phyloP scores from a whole-genome alignment of 2,888 invertebrate genomes.

The Hypsopygia costalis region DNA sequence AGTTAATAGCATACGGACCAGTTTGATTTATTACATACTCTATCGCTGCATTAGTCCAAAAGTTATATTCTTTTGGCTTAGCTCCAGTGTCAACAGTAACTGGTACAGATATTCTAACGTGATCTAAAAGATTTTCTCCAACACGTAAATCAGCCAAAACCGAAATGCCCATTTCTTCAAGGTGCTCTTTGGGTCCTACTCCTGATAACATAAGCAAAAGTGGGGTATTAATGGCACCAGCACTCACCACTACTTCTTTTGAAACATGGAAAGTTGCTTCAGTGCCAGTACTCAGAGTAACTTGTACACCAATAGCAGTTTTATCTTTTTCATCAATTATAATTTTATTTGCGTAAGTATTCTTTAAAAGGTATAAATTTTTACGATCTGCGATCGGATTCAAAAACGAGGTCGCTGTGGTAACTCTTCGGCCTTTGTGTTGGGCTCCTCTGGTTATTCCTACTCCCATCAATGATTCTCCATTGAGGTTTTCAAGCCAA shows the following conservation, averaged over 20 bases:
- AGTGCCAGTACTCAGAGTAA: constrained; percentile 39
- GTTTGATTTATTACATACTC: constrained; percentile 60
- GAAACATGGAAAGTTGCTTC: constrained; percentile 38
- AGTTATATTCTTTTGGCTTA: constrained; percentile 39
- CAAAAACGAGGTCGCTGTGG: constrained; percentile 75
- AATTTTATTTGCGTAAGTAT: constrained; percentile 41
- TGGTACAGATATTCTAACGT: constrained; percentile 64
- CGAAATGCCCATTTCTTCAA: constrained; percentile 46
- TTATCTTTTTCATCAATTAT: constrained; percentile 37
- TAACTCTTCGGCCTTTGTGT: constrained; percentile 74
- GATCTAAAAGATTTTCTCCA: constrained; percentile 72
- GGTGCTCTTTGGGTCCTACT: too few species aligned
- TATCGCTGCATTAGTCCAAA: constrained; percentile 55
- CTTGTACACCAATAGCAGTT: constrained; percentile 46
- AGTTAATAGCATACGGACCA: constrained; percentile 62
- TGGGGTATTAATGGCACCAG: constrained; percentile 61
- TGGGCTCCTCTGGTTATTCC: constrained; percentile 74
- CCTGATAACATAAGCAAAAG: constrained; percentile 60
- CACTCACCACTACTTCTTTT: constrained; percentile 62
- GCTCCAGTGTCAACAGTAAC: constrained; percentile 56
- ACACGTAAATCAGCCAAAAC: constrained; percentile 52
- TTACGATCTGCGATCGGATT: constrained; percentile 44
- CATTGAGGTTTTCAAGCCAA: constrained; percentile 61
- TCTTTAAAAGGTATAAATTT: constrained; percentile 58
- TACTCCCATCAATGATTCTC: constrained; percentile 73